A percentile compares a stretch with the other conserved stretches of the same genome.
Conservation (phyloP, 2,113 vertebrate genomes). For the human region DNA sequence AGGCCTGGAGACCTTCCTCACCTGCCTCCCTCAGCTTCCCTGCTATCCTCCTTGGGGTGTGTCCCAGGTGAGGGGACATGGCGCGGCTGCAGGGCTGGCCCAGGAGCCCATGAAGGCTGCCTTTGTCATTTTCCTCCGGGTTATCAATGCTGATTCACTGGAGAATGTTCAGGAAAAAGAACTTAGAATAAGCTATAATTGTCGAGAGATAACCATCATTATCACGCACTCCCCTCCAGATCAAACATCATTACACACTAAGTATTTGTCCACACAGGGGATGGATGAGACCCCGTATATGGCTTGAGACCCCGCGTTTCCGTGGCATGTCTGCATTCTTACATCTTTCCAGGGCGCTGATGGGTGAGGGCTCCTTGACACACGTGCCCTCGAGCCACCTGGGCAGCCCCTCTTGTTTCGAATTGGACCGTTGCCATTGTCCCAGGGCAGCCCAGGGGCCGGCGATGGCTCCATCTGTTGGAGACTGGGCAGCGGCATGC, state of each 20-base stretch:
- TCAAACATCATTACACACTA: neutral
- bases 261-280: neutral
- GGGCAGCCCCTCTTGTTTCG: accelerated
- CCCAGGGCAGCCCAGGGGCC: accelerated
- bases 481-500: neutral
- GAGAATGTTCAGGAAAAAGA: neutral
- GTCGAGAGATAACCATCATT: neutral
- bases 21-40: neutral
- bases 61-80: neutral
- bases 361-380: neutral
- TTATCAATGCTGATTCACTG: neutral
- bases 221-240: no score
- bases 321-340: neutral
- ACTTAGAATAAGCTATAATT: neutral
- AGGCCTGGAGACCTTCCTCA: no score
- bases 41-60: no score
- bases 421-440: accelerated
- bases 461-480: neutral
- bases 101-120: accelerated
- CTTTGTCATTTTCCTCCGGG: neutral
- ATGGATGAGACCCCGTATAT: neutral
- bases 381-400: accelerated
- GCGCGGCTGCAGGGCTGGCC: no score
- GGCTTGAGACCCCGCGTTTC: neutral
- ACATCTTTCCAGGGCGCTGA: accelerated